Percentiles rank a stretch among this genome's conserved stretches.
phyloP scores from a whole-genome alignment of 2,797 vertebrate species.

The Corythornis leucogaster region DNA sequence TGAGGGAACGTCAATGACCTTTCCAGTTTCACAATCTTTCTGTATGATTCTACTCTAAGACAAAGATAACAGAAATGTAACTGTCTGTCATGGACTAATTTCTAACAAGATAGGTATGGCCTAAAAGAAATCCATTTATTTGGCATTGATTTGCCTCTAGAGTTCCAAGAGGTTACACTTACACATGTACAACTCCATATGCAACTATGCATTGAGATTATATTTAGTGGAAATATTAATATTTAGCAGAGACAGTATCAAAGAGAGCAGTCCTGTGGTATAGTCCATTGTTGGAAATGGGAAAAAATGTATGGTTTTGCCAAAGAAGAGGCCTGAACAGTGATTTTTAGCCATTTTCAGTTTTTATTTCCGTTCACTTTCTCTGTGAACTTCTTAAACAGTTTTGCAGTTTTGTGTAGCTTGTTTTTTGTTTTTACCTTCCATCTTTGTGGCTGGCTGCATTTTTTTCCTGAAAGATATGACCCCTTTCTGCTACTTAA shows the following conservation, averaged over 20 bases:
- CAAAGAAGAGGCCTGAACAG: not conserved
- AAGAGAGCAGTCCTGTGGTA: not conserved
- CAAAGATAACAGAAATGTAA: not conserved
- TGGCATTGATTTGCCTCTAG: not conserved
- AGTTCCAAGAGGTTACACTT: not conserved
- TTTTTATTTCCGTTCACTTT: not conserved
- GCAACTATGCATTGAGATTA: not conserved
- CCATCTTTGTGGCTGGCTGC: not conserved
- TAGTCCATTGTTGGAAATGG: not conserved
- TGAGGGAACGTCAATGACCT: not conserved
- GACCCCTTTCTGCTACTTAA: not conserved
- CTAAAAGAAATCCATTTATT: not conserved
- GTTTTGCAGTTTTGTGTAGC: not conserved
- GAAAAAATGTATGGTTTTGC: not conserved
- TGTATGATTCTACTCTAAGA: not conserved
- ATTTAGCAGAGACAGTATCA: not conserved
- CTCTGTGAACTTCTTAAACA: not conserved
- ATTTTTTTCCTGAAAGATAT: not conserved
- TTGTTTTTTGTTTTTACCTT: not conserved
- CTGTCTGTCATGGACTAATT: not conserved
- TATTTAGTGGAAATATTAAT: not conserved
- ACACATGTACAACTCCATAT: not conserved
- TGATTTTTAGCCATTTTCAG: not conserved
- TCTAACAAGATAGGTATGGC: not conserved
- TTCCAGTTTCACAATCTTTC: not conserved